Base-by-base conservation (phyloP, 2,797 vertebrate species). In the Phoebastria nigripes region DNA sequence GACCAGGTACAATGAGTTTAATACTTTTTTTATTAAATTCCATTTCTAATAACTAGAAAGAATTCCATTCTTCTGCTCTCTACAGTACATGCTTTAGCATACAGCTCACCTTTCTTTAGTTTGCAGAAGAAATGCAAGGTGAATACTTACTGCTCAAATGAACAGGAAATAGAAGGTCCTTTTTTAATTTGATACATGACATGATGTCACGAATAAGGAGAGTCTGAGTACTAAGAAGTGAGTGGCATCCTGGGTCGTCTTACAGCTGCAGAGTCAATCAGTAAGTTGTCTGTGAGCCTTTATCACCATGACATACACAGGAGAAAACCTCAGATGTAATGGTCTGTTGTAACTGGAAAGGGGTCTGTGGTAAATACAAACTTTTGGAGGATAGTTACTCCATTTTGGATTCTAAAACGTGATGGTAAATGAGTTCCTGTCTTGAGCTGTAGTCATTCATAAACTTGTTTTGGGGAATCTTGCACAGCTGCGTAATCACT, bases 21-120 rank as follows among this genome's bases (percentile, higher is more conserved):
- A 96, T 96, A 78, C 41, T 84, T 91, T 81, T 86, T 97, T 94
- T 93, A 97, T 97, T 97, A 94, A 96, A 97, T 95, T 97, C 77
- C 26, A 14, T 95, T 97, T 97, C 67, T 70, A 96, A 87, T 79
- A 96, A 93, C 84, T 96, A 82, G 67, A 96, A 96, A 96, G 51
- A 95, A 90, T 95, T 90, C 59, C 17, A 21, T 70, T 94, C 47
- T 90, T 71, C 59, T 96, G 15, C 59, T 92, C 56, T 94, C 46
- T 81, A 49, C 56, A 89, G 67, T 77, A 51, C 71, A 66, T 44
- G 37, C 74, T 94, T 93, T 58, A 69, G 67, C 62, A 56, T 81
- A 82, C 63, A 93, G 63, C 71, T 96, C 91, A 95, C 69, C 46
- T 65, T 65, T 91, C 26, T 47, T 79, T 39, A 83, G 87, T 81